Base-by-base conservation (phyloP, 2,797 vertebrate species). In the Artibeus jamaicensis region DNA sequence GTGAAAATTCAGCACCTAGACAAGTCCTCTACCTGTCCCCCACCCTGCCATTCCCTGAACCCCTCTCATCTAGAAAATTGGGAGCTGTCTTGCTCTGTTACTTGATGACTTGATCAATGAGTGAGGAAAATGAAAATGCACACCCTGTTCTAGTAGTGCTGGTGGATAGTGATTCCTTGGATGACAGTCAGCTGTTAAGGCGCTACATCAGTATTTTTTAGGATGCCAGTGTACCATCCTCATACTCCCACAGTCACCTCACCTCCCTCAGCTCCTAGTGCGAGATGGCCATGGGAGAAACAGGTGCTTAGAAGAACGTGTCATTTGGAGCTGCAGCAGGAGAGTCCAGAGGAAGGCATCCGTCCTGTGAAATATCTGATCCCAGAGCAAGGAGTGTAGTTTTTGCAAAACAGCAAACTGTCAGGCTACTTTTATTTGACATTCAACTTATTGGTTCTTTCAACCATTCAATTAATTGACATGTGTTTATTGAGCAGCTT, bases 391-490 rank as follows among this genome's bases (percentile, higher is more conserved):
- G 37, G 26, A 26, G 46, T 34, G 11, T 24, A 77, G n/a, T 68
- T 42, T 68, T 68, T 59, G 24, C 50, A 65, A 76, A 93, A 62
- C 0, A 9, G 44, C 42, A 34, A 94, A 62, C 29, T 62, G 57
- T 93, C 21, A 26, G 46, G 15, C 79, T 57, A 42, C 39, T 62
- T 88, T 91, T 53, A 67, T 76, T 59, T 86, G 78, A 50, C 34
- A 29, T 77, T 74, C 26, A 12, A n/a, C 84, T 44, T 16, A 34
- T 68, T 59, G 55, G 12, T 55, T 42, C 22, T 86, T 71, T 74
- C 9, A 50, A 37, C 21, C 9, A 3, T 78, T 82, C 18, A 39
- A 6, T 39, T 53, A 55, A 44, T 82, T 6, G 16, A 9, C 3
- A 9, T 15, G 22, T 59, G 12, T 73, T 76, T 76, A 67, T 26